Conservation (phyloP, 1,140 invertebrate species). For the Tetranychus urticae region DNA sequence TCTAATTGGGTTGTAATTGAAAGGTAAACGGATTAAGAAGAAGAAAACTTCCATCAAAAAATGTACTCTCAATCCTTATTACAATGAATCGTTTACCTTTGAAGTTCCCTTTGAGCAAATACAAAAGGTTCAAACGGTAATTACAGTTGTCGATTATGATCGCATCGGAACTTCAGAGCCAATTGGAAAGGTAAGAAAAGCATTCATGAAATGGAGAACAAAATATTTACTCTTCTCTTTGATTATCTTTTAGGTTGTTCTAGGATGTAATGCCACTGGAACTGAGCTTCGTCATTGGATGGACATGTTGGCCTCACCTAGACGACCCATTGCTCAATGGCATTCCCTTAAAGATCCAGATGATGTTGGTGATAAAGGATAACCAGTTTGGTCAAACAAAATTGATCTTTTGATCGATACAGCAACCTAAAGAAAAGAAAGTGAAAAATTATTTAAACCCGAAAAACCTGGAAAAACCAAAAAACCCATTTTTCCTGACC, state of each 20-base stretch:
- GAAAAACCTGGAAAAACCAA: no score
- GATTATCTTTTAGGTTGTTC: slow-evolving; percentile 37
- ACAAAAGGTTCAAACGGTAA: slow-evolving; percentile 95
- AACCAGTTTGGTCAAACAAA: no score
- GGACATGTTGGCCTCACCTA: slow-evolving; percentile 91
- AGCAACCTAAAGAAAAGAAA: no score
- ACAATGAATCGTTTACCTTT: slow-evolving; percentile 99
- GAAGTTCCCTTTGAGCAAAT: slow-evolving; percentile 99
- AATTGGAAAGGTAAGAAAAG: slow-evolving; percentile 41
- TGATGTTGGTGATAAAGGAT: slow-evolving; percentile 49
- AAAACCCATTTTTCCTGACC: no score
- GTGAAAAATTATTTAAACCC: no score
- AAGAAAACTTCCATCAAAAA: slow-evolving; percentile 99
- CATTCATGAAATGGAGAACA: no score
- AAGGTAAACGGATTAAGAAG: slow-evolving; percentile 74
- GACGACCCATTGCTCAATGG: slow-evolving; percentile 97
- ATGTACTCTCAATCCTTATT: slow-evolving; percentile 99
- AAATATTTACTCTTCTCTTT: no score
- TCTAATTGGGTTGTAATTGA: no score
- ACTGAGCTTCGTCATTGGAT: slow-evolving; percentile 98
- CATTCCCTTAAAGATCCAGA: slow-evolving; percentile 92
- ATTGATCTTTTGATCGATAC: no score
- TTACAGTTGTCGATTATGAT: slow-evolving; percentile 99
- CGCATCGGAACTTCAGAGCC: slow-evolving; percentile 97
- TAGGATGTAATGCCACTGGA: slow-evolving; percentile 86